A percentile compares a stretch with the other conserved stretches of the same genome.
Conservation (phyloP, 2,113 vertebrate species). For the Bostrychus sinensis region DNA sequence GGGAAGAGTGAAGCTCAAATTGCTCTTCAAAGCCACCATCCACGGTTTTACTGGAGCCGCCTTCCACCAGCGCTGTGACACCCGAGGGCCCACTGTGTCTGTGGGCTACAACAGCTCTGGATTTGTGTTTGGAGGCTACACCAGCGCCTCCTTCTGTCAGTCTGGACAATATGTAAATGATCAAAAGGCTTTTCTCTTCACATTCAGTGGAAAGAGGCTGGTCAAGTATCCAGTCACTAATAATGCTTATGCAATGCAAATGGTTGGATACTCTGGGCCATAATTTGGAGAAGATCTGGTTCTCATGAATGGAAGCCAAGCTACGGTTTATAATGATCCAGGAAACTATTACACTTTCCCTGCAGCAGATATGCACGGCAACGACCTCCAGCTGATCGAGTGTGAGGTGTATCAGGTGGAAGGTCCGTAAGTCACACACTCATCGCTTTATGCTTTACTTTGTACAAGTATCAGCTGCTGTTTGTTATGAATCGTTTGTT, state of each 20-base stretch:
- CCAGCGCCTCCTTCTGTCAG: conserved; percentile 44
- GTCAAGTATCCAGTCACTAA: conserved; percentile 2
- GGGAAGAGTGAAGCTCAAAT: conserved; percentile 32
- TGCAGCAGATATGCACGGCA: conserved; percentile 56
- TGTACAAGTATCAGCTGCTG: too few relatives aligned
- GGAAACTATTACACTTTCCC: conserved; percentile 43
- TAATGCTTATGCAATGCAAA: neutral
- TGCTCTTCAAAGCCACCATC: conserved; percentile 70
- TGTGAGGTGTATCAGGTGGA: conserved; percentile 71
- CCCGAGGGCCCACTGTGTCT: conserved; percentile 56
- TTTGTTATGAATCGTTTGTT: too few relatives aligned
- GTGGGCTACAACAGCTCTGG: conserved; percentile 71
- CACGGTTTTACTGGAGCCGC: conserved; percentile 42
- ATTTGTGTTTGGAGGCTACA: conserved; percentile 71
- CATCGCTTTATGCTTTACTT: too few relatives aligned
- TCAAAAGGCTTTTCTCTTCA: conserved; percentile 70
- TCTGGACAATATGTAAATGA: conserved; percentile 34
- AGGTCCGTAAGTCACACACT: too few relatives aligned
- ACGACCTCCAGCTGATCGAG: conserved; percentile 55
- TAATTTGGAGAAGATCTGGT: conserved; percentile 44
- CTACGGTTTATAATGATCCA: conserved; percentile 7
- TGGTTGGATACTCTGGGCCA: conserved; percentile 27
- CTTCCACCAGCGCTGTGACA: conserved; percentile 69
- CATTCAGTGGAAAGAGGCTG: conserved; percentile 31
- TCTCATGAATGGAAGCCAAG: conserved; percentile 1